phyloP scores from a whole-genome alignment of 2,888 invertebrate species.

The Ligdia adustata region DNA sequence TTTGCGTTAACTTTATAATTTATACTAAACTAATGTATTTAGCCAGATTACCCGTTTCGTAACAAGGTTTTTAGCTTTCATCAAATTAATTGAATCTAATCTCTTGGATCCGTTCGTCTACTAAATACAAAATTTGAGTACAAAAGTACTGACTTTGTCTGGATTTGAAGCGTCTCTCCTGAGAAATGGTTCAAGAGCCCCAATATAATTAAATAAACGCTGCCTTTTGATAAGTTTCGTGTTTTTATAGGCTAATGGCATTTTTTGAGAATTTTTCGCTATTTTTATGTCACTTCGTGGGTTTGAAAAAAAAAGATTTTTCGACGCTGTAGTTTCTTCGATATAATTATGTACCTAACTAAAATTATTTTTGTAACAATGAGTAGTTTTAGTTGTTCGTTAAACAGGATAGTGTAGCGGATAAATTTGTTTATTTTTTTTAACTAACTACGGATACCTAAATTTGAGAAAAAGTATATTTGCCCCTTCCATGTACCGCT shows the following conservation, averaged over 20 bases:
- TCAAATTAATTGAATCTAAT: constrained; percentile 28
- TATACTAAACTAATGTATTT: constrained; percentile 8
- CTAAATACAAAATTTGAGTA: constrained; percentile 22
- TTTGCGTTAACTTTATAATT: too few species aligned
- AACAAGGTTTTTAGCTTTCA: constrained; percentile 16
- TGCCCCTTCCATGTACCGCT: too few species aligned
- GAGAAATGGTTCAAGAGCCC: constrained; percentile 22
- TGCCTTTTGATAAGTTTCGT: constrained; percentile 20
- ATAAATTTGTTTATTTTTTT: too few species aligned
- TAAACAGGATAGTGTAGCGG: too few species aligned
- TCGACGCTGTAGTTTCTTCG: not conserved
- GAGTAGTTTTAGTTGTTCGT: too few species aligned
- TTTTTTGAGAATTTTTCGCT: constrained; percentile 12
- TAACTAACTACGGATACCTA: too few species aligned
- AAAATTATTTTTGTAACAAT: too few species aligned
- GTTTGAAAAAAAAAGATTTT: not conserved
- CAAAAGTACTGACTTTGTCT: constrained; percentile 15
- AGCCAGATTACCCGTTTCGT: constrained; percentile 6
- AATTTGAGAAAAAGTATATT: too few species aligned
- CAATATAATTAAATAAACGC: constrained; percentile 22
- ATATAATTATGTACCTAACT: too few species aligned
- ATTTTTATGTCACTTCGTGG: not conserved
- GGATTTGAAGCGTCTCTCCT: constrained; percentile 8
- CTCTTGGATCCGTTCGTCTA: constrained; percentile 10
- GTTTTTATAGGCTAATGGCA: constrained; percentile 11